Percentiles rank a stretch among this genome's conserved stretches.
Conservation (phyloP, 2,113 vertebrate genomes). For the Nesogale talazaci region DNA sequence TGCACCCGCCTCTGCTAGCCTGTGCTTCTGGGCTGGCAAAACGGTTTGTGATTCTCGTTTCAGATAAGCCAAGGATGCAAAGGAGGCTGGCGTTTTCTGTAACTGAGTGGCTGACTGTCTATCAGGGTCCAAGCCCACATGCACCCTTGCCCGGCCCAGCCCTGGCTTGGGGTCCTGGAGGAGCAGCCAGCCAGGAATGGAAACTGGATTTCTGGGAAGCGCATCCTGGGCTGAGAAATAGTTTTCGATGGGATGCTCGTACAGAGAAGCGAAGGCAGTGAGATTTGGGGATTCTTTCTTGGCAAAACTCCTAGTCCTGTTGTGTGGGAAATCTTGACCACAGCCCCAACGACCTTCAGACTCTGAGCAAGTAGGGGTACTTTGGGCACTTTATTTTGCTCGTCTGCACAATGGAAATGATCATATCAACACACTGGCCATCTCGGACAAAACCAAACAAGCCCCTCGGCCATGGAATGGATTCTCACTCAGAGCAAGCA, state of each 20-base stretch:
- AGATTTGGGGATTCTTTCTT: neutral
- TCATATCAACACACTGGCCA: neutral
- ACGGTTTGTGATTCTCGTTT: slow-evolving; percentile 62
- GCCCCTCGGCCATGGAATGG: neutral
- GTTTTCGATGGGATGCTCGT: neutral
- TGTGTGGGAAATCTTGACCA: neutral
- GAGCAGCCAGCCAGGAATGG: neutral
- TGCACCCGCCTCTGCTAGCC: neutral
- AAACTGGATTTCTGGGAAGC: neutral
- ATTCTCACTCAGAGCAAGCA: neutral
- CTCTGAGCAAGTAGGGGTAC: neutral
- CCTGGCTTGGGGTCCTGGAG: neutral
- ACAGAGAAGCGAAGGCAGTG: neutral
- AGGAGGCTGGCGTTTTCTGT: slow-evolving; percentile 59
- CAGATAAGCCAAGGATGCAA: slow-evolving; percentile 59
- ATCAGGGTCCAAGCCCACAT: neutral
- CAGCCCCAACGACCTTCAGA: neutral
- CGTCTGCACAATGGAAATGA: neutral
- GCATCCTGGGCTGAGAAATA: neutral
- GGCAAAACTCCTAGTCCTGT: neutral
- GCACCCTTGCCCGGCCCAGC: neutral
- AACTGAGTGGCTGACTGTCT: neutral
- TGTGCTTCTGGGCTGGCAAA: neutral
- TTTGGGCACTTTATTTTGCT: neutral
- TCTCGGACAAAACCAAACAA: neutral